Evolutionary conservation across 2,113 vertebrate genomes (phyloP), one percentile per base, ranked within the genome.

Genomic region (Crotalus helleri): DNA sequence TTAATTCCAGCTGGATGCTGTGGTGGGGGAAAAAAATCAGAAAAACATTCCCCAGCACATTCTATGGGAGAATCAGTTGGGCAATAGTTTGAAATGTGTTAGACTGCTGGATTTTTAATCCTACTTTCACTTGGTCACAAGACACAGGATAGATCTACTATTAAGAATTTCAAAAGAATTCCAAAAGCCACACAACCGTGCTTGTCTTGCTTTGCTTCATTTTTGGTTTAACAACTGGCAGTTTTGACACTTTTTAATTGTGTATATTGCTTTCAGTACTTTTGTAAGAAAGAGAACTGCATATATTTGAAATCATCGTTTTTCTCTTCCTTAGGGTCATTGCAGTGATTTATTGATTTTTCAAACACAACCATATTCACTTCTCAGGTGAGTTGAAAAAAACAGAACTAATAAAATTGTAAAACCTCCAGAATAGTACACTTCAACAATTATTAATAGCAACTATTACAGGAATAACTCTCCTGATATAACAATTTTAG

Each of bases 331-430:
- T 85, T 95, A 98, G 98, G 97, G 98, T 93, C 98, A 98, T 96
- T 99, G 98, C 98, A 99, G 99, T 95, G 99, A 99, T 94, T 98
- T 98, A 92, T 94, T 99, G 90, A 98, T 99, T 95, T 99, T 99
- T 97, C 99, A 99, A 96, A 99, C 97, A 33, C 98, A 99, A 49
- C 99, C 99, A 8, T 98, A 99, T 57, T 98, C 99, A 15, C 97
- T 99, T 6, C 98, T 98, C 96, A 98, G 99, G 99, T 99, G 98
- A 98, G 96, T 88, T 74, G 64, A 64, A 49, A 24, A 89, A 39
- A 7, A 21, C 5, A 39, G 4, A n/a, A 9, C 29, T 15, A 12
- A 51, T 64, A 24, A 64, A 54, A 69, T 61, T 88, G 12, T 61
- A 57, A 44, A 11, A 7, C 23, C 24, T 46, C 29, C 3, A 13